phyloP scores from a whole-genome alignment of 1,140 invertebrate species.

The Theocolax elegans region DNA sequence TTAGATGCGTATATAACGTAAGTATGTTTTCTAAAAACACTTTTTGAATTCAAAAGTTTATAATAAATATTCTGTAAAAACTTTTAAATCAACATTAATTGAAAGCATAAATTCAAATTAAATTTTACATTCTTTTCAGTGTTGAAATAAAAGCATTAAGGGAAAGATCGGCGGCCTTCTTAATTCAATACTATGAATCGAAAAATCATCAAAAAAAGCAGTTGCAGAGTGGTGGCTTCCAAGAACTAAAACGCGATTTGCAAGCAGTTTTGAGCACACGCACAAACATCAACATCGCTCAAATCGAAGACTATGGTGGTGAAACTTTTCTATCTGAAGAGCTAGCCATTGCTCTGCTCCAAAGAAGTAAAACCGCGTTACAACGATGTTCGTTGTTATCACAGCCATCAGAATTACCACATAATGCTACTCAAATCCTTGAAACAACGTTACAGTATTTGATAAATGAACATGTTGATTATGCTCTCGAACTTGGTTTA shows the following conservation, averaged over 20 bases:
- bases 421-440: slow-evolving; percentile 86
- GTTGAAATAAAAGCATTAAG: slow-evolving; percentile 82
- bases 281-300: slow-evolving; percentile 92
- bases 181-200: slow-evolving; percentile 90
- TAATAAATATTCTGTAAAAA: neutral
- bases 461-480: slow-evolving; percentile 94
- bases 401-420: slow-evolving; percentile 79
- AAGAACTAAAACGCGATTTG: slow-evolving; percentile 91
- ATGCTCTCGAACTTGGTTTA: slow-evolving; percentile 93
- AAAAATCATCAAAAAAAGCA: slow-evolving; percentile 96
- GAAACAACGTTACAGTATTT: slow-evolving; percentile 89
- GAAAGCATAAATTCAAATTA: no score
- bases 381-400: slow-evolving; percentile 89
- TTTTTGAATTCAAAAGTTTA: neutral
- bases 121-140: slow-evolving; percentile 64
- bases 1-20: slow-evolving; percentile 82
- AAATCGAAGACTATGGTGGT: slow-evolving; percentile 94
- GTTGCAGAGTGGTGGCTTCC: slow-evolving; percentile 82
- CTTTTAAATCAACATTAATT: neutral
- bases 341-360: slow-evolving; percentile 91
- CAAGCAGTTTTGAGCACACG: slow-evolving; percentile 92
- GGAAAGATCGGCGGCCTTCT: slow-evolving; percentile 77
- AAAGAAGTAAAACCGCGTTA: slow-evolving; percentile 92
- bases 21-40: slow-evolving; percentile 43
- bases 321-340: slow-evolving; percentile 98